Percentiles rank a stretch among this genome's conserved stretches.
Evolutionary conservation across 2,888 invertebrate species (phyloP).

Genomic region (Acleris cristana): DNA sequence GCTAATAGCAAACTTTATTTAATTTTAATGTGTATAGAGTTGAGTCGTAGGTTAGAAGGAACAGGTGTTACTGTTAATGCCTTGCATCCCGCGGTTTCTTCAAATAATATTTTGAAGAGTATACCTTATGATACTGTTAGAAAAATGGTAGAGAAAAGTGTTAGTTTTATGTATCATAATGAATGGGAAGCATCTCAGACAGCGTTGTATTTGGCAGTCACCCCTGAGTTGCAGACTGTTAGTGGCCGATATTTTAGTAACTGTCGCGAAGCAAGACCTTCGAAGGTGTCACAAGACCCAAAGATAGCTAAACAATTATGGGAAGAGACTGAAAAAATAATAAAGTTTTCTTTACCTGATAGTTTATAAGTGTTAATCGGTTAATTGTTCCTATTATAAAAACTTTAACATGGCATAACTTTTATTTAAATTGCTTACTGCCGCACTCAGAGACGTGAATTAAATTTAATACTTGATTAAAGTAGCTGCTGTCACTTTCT

Average conservation of each 20-base stretch:
- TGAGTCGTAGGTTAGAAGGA: slow-evolving; percentile 84
- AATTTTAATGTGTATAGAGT: slow-evolving; percentile 85
- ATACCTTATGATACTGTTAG: slow-evolving; percentile 74
- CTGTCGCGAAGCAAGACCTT: slow-evolving; percentile 76
- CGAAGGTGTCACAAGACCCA: slow-evolving; percentile 79
- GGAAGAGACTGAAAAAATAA: slow-evolving; percentile 85
- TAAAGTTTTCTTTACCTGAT: slow-evolving; percentile 55
- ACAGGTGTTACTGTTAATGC: slow-evolving; percentile 87
- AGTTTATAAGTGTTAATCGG: not conserved
- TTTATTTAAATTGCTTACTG: too few relatives aligned
- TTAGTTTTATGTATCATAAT: slow-evolving; percentile 80
- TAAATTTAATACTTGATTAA: too few relatives aligned
- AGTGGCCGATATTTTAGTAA: slow-evolving; percentile 88
- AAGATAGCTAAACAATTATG: slow-evolving; percentile 85
- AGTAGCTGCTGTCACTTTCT: too few relatives aligned
- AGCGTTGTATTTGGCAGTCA: slow-evolving; percentile 81
- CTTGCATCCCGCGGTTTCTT: slow-evolving; percentile 88
- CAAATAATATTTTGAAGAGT: slow-evolving; percentile 86
- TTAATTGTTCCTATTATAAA: not conserved
- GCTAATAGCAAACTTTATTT: slow-evolving; percentile 85
- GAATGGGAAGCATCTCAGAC: slow-evolving; percentile 87
- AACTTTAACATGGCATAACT: too few relatives aligned
- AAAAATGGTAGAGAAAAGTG: slow-evolving; percentile 51
- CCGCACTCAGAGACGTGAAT: too few relatives aligned
- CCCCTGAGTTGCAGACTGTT: slow-evolving; percentile 82